A percentile compares a stretch with the other conserved stretches of the same genome.
phyloP scores from a whole-genome alignment of 1,140 invertebrate genomes.

The Drosophila oshimai region DNA sequence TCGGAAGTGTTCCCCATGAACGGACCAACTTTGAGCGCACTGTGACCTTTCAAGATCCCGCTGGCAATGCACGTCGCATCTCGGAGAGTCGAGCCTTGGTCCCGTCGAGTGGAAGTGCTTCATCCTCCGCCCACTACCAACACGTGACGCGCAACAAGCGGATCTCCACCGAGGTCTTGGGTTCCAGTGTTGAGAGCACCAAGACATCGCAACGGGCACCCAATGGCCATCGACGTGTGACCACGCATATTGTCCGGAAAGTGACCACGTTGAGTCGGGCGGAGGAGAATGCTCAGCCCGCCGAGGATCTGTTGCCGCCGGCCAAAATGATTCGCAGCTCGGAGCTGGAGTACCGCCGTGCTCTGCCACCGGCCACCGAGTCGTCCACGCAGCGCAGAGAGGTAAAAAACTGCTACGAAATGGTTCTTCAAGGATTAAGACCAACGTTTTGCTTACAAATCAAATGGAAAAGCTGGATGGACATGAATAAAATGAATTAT shows the following conservation, averaged over 20 bases:
- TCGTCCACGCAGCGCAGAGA: slow-evolving; percentile 66
- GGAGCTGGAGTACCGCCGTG: slow-evolving; percentile 83
- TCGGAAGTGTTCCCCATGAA: slow-evolving; percentile 59
- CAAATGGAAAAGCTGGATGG: too few species aligned
- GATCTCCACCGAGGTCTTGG: slow-evolving; percentile 92
- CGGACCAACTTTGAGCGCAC: slow-evolving; percentile 66
- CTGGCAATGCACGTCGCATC: slow-evolving; percentile 27
- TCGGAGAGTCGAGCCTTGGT: slow-evolving; percentile 57
- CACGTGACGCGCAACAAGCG: slow-evolving; percentile 91
- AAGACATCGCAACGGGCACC: slow-evolving; percentile 90
- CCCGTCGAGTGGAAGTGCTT: slow-evolving; percentile 10
- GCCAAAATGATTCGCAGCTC: slow-evolving; percentile 78
- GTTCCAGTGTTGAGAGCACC: slow-evolving; percentile 91
- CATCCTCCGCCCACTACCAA: slow-evolving; percentile 80
- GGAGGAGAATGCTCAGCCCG: slow-evolving; percentile 89
- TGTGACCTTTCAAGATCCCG: slow-evolving; percentile 62
- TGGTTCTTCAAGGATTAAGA: neutral
- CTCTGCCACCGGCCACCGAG: slow-evolving; percentile 83
- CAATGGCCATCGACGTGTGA: slow-evolving; percentile 90
- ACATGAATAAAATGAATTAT: too few species aligned
- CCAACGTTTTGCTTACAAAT: neutral
- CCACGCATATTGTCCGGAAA: slow-evolving; percentile 93
- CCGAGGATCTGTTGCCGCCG: slow-evolving; percentile 86
- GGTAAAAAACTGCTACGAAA: slow-evolving; percentile 36
- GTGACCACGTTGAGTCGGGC: slow-evolving; percentile 94